Evolutionary conservation across 2,888 invertebrate genomes (phyloP).

Genomic region (Apotomis betuletana): DNA sequence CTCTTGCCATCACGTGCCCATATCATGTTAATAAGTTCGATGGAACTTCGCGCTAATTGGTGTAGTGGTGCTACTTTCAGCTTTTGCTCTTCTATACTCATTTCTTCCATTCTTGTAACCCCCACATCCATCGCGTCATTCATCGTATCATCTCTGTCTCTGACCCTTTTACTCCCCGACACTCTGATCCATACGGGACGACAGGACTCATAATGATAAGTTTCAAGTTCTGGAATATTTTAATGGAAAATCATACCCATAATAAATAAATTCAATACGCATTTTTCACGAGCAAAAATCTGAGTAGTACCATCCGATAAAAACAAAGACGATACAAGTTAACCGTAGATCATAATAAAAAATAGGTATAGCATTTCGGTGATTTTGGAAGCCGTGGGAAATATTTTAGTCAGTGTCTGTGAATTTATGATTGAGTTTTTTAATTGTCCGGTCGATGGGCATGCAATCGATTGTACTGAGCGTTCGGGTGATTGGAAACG

Average conservation of each 20-base stretch:
- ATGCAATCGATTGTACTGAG: constrained; percentile 48
- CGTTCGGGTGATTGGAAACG: constrained; percentile 57
- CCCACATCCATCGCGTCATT: too few species aligned
- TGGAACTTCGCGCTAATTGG: too few species aligned
- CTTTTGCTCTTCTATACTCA: too few species aligned
- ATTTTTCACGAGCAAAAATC: constrained; percentile 9
- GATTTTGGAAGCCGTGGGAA: constrained; percentile 67
- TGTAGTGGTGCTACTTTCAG: too few species aligned
- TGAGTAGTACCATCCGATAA: constrained; percentile 10
- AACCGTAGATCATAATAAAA: constrained; percentile 38
- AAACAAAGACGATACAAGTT: constrained; percentile 30
- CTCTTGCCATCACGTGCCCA: too few species aligned
- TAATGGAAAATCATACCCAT: not conserved
- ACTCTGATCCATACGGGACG: too few species aligned
- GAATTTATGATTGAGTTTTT: constrained; percentile 59
- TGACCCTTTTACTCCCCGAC: too few species aligned
- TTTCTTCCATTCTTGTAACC: too few species aligned
- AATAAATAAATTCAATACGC: not conserved
- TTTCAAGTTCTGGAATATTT: not conserved
- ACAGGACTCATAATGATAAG: too few species aligned
- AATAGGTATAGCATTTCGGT: constrained; percentile 44
- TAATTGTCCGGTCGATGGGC: constrained; percentile 66
- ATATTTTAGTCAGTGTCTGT: constrained; percentile 58
- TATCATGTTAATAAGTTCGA: too few species aligned
- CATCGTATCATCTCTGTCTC: too few species aligned